Conservation (phyloP, 2,797 vertebrate genomes). For the Mergus octosetaceus region DNA sequence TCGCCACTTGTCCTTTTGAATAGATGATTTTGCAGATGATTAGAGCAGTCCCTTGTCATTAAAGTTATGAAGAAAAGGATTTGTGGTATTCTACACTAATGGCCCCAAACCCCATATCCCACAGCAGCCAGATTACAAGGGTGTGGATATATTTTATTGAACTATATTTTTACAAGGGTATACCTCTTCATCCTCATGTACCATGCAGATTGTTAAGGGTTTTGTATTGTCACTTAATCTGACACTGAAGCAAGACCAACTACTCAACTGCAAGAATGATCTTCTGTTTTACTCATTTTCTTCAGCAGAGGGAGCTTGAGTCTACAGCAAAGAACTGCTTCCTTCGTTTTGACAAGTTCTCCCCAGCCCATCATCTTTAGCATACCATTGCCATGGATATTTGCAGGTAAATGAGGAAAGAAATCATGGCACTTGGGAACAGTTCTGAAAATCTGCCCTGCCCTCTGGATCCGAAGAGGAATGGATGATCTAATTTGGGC, state of each 20-base stretch:
- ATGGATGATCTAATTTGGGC: rapidly evolving
- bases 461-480: neutral
- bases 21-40: constrained; percentile 9
- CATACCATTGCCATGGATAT: neutral
- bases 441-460: neutral
- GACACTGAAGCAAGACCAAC: neutral
- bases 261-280: neutral
- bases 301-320: constrained; percentile 73
- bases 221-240: neutral
- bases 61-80: neutral
- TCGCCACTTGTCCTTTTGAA: neutral
- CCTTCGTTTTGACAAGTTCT: neutral
- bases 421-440: neutral
- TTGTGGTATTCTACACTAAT: neutral
- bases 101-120: neutral
- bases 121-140: neutral
- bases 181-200: neutral
- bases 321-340: neutral
- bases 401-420: neutral
- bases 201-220: neutral
- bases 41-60: neutral
- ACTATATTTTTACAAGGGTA: neutral
- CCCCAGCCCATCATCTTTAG: neutral
- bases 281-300: constrained; percentile 8
- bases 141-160: neutral